Percentiles rank a stretch among this genome's conserved stretches.
These are phyloP conservation scores for Brachirus orientalis DNA, from an alignment of 2,113 vertebrate species.

Conservation along the genomic window DNA sequence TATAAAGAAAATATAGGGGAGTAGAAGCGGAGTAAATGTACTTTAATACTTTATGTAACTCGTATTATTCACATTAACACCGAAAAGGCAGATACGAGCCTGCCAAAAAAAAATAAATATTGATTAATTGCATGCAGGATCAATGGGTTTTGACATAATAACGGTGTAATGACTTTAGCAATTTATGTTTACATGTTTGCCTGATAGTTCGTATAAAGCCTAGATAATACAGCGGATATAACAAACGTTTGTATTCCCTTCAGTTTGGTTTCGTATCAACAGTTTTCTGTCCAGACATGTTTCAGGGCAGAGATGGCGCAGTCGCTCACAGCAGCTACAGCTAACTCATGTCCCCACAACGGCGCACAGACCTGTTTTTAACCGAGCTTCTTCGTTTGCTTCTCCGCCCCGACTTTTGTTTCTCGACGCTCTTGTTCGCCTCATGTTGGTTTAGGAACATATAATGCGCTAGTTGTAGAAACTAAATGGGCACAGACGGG, in stretches of 20 bases:
- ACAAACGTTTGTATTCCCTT: background rate
- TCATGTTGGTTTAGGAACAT: constrained; percentile 55
- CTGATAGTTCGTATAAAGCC: background rate
- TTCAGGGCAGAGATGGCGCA: background rate
- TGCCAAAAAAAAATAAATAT: too few species aligned
- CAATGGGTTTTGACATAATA: too few species aligned
- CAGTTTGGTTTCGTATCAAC: background rate
- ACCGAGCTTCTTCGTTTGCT: constrained; percentile 29
- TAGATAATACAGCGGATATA: background rate
- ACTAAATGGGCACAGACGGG: background rate
- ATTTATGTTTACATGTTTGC: background rate
- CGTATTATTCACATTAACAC: too few species aligned
- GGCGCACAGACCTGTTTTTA: constrained; percentile 60
- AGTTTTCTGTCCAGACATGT: background rate
- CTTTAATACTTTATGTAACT: too few species aligned
- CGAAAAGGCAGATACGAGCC: too few species aligned
- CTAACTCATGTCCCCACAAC: background rate
- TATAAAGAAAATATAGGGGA: too few species aligned
- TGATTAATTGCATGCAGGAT: too few species aligned
- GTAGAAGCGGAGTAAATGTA: too few species aligned
- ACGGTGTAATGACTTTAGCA: background rate
- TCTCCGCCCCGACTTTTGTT: constrained; percentile 26
- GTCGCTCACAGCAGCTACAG: constrained; percentile 10
- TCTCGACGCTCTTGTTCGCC: constrained; percentile 62
- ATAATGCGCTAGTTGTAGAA: accelerated